Evolutionary conservation across 92 coral and sea anemone genomes (phyloP).

Genomic region (Phymanthus crucifer): DNA sequence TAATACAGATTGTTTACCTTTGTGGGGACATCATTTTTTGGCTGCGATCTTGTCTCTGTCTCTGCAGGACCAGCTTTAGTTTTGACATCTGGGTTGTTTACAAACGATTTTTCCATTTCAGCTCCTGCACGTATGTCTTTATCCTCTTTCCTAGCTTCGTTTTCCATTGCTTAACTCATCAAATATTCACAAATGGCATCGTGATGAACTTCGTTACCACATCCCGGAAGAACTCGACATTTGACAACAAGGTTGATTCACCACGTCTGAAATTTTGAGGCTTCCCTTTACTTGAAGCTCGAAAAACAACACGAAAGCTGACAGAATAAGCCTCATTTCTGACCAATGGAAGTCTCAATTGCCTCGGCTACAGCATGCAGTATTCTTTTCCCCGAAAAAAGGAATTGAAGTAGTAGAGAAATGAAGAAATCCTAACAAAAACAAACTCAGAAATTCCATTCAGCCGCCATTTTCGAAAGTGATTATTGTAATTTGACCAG

Average conservation of each 20-base stretch:
- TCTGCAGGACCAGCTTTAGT: background rate
- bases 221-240: constrained; percentile 13
- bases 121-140: background rate
- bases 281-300: constrained; percentile 4
- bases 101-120: background rate
- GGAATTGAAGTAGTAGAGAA: background rate
- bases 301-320: background rate
- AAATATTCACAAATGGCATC: background rate
- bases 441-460: constrained; percentile 22
- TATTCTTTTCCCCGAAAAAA: background rate
- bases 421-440: background rate
- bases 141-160: constrained; percentile 3
- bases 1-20: background rate
- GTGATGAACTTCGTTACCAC: background rate
- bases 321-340: background rate
- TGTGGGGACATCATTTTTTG: background rate
- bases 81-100: background rate
- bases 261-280: constrained; percentile 4
- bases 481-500: constrained; percentile 17
- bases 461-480: constrained; percentile 49
- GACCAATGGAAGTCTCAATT: background rate
- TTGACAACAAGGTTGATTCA: background rate
- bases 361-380: constrained; percentile 5
- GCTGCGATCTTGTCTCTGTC: background rate
- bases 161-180: constrained; percentile 6